Evolutionary conservation across 1,140 invertebrate genomes (phyloP), one percentile per base, ranked within the genome.

Genomic region (Lysiphlebus fabarum): DNA sequence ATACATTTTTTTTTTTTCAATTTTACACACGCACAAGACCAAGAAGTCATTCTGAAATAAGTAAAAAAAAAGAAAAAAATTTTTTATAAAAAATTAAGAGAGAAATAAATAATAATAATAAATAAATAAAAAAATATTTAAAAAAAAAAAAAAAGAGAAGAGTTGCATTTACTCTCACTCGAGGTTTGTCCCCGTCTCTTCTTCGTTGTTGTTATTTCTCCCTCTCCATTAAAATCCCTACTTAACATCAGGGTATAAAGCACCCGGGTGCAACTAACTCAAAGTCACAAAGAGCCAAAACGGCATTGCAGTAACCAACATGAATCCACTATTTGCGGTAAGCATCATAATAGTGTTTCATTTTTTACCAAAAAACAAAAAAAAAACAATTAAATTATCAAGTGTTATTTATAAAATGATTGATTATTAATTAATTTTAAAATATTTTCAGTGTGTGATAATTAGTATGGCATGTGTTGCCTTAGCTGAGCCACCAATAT

Each of bases 381-480:
- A 37, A 12, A 56, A 36, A 45, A 17, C 6, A 53, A 53, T 53
- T 11, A 45, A 34, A n/a, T 40, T 53, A n/a, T 53, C 26, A 12
- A 26, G 17, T 26, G 17, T 2, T 26, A 26, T 26, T 26, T n/a
- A n/a, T n/a, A n/a, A n/a, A n/a, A n/a, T n/a, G n/a, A n/a, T n/a
- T n/a, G n/a, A n/a, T n/a, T n/a, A n/a, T n/a, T n/a, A n/a, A n/a
- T n/a, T n/a, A 43, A 62, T 60, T 62, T 68, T 69, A 67, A 56
- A 56, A 62, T 62, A 34, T 83, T 83, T 12, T 9, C 77, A 88
- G 87, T 86, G 85, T 73, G 74, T 87, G 74, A 81, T 86, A 65
- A 80, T 86, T 66, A 83, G 84, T 63, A 67, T 87, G 74, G 83
- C 83, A 67, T 82, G 80, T 70, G 67, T 84, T 63, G 79, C 80